Evolutionary conservation across 2,797 vertebrate genomes (phyloP).

Genomic region (Cichlasoma orientale): DNA sequence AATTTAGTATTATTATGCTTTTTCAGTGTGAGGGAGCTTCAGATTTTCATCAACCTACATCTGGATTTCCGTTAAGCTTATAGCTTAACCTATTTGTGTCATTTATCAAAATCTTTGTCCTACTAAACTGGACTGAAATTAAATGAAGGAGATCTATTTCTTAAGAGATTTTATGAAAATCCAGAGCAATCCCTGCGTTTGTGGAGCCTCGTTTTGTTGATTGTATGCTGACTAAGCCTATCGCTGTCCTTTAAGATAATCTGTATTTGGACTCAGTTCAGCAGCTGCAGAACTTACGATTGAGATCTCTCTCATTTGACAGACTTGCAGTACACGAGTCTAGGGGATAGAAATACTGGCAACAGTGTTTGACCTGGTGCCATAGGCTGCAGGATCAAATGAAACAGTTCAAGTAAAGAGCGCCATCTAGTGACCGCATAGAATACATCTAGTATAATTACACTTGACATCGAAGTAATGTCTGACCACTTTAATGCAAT

Average conservation of each 20-base stretch:
- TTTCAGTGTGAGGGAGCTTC: not conserved
- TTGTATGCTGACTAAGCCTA: conserved; percentile 15
- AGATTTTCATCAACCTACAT: not conserved
- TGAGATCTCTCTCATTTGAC: conserved; percentile 44
- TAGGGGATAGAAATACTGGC: conserved; percentile 30
- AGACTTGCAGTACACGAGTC: conserved; percentile 34
- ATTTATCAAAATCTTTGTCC: not conserved
- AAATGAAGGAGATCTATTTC: conserved; percentile 4
- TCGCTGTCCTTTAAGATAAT: conserved; percentile 36
- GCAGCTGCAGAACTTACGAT: conserved; percentile 41
- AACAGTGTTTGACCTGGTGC: conserved; percentile 45
- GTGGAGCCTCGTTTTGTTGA: conserved; percentile 16
- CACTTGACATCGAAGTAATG: not conserved
- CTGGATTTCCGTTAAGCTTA: not conserved
- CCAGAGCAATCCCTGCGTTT: not conserved
- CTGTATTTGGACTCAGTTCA: conserved; percentile 26
- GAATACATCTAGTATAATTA: conserved; percentile 11
- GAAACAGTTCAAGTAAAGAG: conserved; percentile 52
- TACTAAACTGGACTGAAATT: not conserved
- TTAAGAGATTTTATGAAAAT: conserved; percentile 14
- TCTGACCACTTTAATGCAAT: not conserved
- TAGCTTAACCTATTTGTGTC: not conserved
- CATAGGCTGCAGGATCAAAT: conserved; percentile 14
- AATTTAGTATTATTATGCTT: not conserved
- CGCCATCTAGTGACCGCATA: conserved; percentile 77